Evolutionary conservation across 2,888 invertebrate genomes (phyloP).

Genomic region (Teleogryllus oceanicus): DNA sequence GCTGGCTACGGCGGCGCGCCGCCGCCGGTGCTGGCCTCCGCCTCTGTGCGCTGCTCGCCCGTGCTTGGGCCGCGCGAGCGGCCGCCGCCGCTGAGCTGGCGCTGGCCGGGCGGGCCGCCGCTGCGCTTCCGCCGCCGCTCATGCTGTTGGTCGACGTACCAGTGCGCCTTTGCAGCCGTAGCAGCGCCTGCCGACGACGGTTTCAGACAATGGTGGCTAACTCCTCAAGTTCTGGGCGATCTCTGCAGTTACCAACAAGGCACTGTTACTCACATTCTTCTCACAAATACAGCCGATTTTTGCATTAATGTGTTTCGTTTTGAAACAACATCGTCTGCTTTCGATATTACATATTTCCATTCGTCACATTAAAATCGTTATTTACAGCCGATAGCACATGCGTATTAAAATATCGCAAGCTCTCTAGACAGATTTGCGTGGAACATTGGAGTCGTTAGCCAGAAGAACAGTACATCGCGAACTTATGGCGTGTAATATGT

Average conservation of each 20-base stretch:
- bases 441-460: no score
- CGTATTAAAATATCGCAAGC: no score
- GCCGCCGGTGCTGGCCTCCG: slow-evolving; percentile 69
- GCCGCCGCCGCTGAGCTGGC: slow-evolving; percentile 43
- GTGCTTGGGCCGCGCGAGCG: slow-evolving; percentile 51
- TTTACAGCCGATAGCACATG: no score
- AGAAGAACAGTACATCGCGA: no score
- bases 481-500: no score
- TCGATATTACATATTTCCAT: no score
- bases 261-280: not conserved
- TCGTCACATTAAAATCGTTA: no score
- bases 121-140: no score
- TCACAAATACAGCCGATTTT: no score
- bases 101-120: slow-evolving; percentile 38
- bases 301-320: no score
- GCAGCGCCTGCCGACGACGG: slow-evolving; percentile 36
- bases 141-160: slow-evolving; percentile 28
- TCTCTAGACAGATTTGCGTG: no score
- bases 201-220: slow-evolving; percentile 59
- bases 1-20: slow-evolving; percentile 46
- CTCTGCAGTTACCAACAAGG: slow-evolving; percentile 56
- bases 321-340: no score
- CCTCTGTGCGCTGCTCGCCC: slow-evolving; percentile 58
- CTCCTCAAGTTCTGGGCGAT: slow-evolving; percentile 76
- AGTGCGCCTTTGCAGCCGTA: slow-evolving; percentile 21